These are phyloP conservation scores for Penaeus vannamei DNA, from an alignment of 1,140 invertebrate species.

Conservation along the genomic window DNA sequence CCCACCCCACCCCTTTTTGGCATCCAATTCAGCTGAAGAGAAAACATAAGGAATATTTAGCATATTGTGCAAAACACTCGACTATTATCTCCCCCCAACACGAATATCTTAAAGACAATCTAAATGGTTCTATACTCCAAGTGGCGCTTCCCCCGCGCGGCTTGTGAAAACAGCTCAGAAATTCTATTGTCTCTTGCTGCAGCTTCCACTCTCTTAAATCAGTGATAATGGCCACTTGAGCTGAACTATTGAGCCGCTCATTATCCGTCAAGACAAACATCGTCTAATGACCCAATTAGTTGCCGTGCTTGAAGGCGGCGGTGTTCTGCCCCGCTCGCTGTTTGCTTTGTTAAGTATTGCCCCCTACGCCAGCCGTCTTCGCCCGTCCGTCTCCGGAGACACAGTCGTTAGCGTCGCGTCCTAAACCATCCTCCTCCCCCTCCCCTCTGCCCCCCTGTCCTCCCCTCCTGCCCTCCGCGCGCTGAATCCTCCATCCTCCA, in stretches of 20 bases:
- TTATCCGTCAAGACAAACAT: constrained; percentile 64
- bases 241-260: constrained; percentile 62
- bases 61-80: constrained; percentile 14
- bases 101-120: constrained; percentile 44
- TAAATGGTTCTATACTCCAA: constrained; percentile 35
- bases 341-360: constrained; percentile 18
- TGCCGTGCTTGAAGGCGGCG: constrained; percentile 53
- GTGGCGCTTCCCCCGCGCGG: not conserved
- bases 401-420: not conserved
- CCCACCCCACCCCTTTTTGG: no score
- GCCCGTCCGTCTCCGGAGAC: no score
- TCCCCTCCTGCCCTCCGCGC: not conserved
- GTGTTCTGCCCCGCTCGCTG: constrained; percentile 28
- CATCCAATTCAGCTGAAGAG: no score
- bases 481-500: not conserved
- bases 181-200: constrained; percentile 38
- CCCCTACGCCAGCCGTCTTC: not conserved
- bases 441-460: not conserved
- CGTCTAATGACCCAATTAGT: constrained; percentile 60
- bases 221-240: constrained; percentile 62
- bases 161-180: constrained; percentile 51
- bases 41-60: constrained; percentile 10
- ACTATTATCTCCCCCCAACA: constrained; percentile 33
- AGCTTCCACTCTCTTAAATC: constrained; percentile 51
- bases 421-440: not conserved